Conservation (phyloP, 2,888 invertebrate genomes). For the Timandra comae region DNA sequence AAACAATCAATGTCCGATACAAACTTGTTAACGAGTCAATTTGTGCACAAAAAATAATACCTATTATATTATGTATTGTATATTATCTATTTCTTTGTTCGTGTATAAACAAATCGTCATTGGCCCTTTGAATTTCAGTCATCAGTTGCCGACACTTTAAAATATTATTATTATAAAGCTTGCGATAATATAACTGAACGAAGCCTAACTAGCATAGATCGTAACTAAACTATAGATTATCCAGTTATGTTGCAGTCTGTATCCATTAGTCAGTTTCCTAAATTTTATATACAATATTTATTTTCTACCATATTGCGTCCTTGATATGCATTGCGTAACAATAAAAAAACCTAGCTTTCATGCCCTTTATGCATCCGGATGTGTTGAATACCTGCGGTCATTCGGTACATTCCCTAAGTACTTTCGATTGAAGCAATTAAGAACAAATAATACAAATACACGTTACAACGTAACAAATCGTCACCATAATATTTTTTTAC, state of each 20-base stretch:
- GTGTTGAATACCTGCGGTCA: slow-evolving; percentile 37
- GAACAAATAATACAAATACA: slow-evolving; percentile 64
- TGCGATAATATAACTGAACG: slow-evolving; percentile 65
- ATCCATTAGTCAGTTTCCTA: slow-evolving; percentile 66
- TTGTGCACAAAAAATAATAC: slow-evolving; percentile 59
- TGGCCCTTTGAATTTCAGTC: slow-evolving; percentile 71
- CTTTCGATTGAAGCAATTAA: slow-evolving; percentile 67
- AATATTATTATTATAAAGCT: slow-evolving; percentile 57
- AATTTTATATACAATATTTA: slow-evolving; percentile 74
- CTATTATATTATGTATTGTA: slow-evolving; percentile 26
- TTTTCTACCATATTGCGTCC: slow-evolving; percentile 77
- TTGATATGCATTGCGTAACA: slow-evolving; percentile 77
- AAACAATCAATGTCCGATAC: slow-evolving; percentile 14
- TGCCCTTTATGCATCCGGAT: slow-evolving; percentile 59
- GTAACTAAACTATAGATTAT: slow-evolving; percentile 71
- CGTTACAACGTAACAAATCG: slow-evolving; percentile 62
- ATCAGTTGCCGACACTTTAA: slow-evolving; percentile 66
- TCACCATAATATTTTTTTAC: slow-evolving; percentile 60
- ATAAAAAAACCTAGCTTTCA: slow-evolving; percentile 74
- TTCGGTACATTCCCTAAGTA: slow-evolving; percentile 56
- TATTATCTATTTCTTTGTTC: slow-evolving; percentile 35
- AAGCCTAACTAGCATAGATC: slow-evolving; percentile 71
- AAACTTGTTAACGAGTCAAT: slow-evolving; percentile 37
- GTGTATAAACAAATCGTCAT: slow-evolving; percentile 56
- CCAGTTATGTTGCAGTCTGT: slow-evolving; percentile 71